Evolutionary conservation across 2,888 invertebrate genomes (phyloP), one percentile per base, ranked within the genome.

Genomic region (Drosophila aldrichi): DNA sequence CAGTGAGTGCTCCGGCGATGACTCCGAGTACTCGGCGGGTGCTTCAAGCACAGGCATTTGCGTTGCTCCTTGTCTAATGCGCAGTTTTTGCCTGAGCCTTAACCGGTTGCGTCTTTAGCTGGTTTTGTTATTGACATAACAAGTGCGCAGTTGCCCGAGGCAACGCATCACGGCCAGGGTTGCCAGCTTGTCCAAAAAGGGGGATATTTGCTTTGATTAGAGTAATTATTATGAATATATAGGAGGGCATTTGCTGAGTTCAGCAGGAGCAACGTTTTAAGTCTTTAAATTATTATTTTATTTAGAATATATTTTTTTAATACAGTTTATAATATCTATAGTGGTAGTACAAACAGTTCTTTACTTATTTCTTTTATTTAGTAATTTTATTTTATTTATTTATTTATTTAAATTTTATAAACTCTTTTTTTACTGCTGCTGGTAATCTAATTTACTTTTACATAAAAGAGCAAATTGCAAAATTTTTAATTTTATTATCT

Each of bases 1-100:
- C n/a, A 91, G 71, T 0, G 92, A 92, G n/a, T 87, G 88, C 12
- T 91, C 91, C 25, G 92, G 91, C 12, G 93, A 92, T 44, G 91
- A 84, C 22, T 89, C 91, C 62, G 69, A 61, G 40, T 84, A 85
- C 44, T 91, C 91, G 8, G 74, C 63, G 29, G 91, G 92, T 3
- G 92, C 92, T 74, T 92, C 92, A 16, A 88, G 73, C 18, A 79
- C 65, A 8, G 92, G 92, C 92, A 92, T 92, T 43, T 48, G 59
- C 0, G 54, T 9, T 8, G 38, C 6, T 40, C 40, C 25, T 48
- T 51, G n/a, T 20, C 18, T 8, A 51, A 25, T 66, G 43, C 34
- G 46, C 20, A 41, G 29, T 43, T 52, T 44, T 9, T 22, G 14
- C 2, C 2, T 18, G 0, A 55, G 20, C 48, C 20, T n/a, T 14